Percentiles rank a stretch among this genome's conserved stretches.
phyloP scores from a whole-genome alignment of 1,140 invertebrate species.

The Drosophila sp. region DNA sequence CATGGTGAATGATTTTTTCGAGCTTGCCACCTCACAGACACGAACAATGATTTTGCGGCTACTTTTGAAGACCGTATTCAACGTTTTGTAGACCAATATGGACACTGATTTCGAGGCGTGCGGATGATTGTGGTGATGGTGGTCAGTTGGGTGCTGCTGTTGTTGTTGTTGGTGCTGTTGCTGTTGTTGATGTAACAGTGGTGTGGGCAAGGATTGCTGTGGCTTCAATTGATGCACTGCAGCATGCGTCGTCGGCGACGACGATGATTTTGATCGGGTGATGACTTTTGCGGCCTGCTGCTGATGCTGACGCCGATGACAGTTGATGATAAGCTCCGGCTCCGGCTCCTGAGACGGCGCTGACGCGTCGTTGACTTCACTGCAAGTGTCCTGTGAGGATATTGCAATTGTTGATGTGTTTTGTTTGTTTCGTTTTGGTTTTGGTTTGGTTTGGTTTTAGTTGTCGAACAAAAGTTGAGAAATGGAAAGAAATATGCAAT shows the following conservation, averaged over 20 bases:
- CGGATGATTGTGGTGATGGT: constrained; percentile 42
- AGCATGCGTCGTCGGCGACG: constrained; percentile 70
- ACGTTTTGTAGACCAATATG: constrained; percentile 81
- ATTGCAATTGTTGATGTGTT: constrained; percentile 24
- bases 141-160: constrained; percentile 24
- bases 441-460: constrained; percentile 34
- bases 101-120: constrained; percentile 79
- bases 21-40: constrained; percentile 82
- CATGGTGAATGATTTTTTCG: constrained; percentile 85
- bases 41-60: constrained; percentile 82
- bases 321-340: constrained; percentile 74
- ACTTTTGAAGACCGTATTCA: constrained; percentile 83
- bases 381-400: constrained; percentile 67
- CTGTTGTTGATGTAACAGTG: constrained; percentile 46
- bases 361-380: constrained; percentile 54
- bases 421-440: constrained; percentile 33
- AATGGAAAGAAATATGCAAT: constrained; percentile 76
- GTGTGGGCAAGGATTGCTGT: constrained; percentile 74
- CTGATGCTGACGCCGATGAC: constrained; percentile 52
- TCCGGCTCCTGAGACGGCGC: constrained; percentile 68
- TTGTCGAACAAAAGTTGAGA: constrained; percentile 68
- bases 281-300: constrained; percentile 69
- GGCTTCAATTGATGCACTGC: constrained; percentile 80
- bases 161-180: constrained; percentile 38
- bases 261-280: constrained; percentile 81